A percentile compares a stretch with the other conserved stretches of the same genome.
Conservation (phyloP, 2,888 invertebrate species). For the Perdita meconis region DNA sequence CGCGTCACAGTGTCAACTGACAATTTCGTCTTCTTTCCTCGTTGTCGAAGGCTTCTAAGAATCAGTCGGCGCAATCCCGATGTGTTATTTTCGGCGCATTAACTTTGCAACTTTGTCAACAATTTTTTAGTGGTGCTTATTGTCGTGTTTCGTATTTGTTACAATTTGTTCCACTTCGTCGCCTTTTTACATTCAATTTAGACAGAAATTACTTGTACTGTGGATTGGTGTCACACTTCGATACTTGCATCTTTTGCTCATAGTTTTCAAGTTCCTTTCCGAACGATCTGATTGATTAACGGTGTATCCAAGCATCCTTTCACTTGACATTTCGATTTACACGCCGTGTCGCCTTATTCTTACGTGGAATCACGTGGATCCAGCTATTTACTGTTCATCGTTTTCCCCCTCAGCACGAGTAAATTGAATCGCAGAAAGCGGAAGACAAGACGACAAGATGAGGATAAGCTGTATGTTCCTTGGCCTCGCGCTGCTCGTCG, state of each 20-base stretch:
- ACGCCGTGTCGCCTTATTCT: not conserved
- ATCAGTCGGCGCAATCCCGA: not conserved
- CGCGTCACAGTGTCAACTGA: not conserved
- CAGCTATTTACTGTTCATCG: slow-evolving; percentile 6
- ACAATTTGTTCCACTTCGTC: not conserved
- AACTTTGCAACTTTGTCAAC: not conserved
- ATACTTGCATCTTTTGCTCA: not conserved
- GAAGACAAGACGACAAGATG: slow-evolving; percentile 69
- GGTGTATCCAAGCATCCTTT: slow-evolving; percentile 47
- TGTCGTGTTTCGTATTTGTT: too few species aligned
- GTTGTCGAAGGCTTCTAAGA: not conserved
- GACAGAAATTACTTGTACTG: not conserved
- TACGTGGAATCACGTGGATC: not conserved
- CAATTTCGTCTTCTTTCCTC: not conserved
- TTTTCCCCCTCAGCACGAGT: slow-evolving; percentile 43
- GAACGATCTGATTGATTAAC: not conserved
- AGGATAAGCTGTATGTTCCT: slow-evolving; percentile 72
- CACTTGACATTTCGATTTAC: slow-evolving; percentile 53
- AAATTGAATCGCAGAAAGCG: slow-evolving; percentile 13
- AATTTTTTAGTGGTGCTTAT: not conserved
- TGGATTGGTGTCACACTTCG: not conserved
- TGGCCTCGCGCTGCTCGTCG: slow-evolving; percentile 69
- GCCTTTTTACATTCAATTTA: not conserved
- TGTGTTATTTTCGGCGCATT: not conserved
- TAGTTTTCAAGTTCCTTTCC: not conserved